These are phyloP conservation scores for Pantherophis alleghaniensis DNA, from an alignment of 2,797 vertebrate genomes.

Conservation along the genomic window DNA sequence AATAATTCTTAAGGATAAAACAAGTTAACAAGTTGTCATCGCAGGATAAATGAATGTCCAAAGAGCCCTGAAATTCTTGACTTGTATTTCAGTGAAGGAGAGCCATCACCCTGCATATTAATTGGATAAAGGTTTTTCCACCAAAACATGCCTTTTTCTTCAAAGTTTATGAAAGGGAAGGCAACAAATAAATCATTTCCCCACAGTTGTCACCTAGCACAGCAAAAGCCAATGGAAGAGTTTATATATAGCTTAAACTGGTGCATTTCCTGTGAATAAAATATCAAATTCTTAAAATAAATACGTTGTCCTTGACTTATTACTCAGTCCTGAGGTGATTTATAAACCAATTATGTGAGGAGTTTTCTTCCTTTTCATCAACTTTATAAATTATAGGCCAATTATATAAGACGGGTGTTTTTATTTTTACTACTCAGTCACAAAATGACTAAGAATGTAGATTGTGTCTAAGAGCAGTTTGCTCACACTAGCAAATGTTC, in stretches of 20 bases:
- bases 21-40: conserved; percentile 22
- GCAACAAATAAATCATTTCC: conserved; percentile 43
- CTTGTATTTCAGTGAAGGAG: conserved; percentile 20
- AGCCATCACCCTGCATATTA: not conserved
- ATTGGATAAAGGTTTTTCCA: conserved; percentile 6
- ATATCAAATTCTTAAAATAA: conserved; percentile 58
- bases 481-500: not conserved
- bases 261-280: conserved; percentile 55
- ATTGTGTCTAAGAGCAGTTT: not conserved
- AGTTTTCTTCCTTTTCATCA: conserved; percentile 61
- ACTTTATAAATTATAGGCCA: conserved; percentile 59
- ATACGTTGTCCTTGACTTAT: conserved; percentile 55
- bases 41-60: conserved; percentile 18
- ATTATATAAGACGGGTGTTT: conserved; percentile 16
- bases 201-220: conserved; percentile 48
- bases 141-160: conserved; percentile 39
- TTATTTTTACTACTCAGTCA: not conserved
- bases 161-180: conserved; percentile 17
- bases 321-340: conserved; percentile 64
- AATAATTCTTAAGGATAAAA: conserved; percentile 20
- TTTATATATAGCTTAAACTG: conserved; percentile 58
- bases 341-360: conserved; percentile 62
- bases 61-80: conserved; percentile 11
- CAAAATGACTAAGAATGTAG: conserved; percentile 2
- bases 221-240: conserved; percentile 21